Evolutionary conservation across 2,113 vertebrate genomes (phyloP), one percentile per base, ranked within the genome.

Genomic region (Meles meles): DNA sequence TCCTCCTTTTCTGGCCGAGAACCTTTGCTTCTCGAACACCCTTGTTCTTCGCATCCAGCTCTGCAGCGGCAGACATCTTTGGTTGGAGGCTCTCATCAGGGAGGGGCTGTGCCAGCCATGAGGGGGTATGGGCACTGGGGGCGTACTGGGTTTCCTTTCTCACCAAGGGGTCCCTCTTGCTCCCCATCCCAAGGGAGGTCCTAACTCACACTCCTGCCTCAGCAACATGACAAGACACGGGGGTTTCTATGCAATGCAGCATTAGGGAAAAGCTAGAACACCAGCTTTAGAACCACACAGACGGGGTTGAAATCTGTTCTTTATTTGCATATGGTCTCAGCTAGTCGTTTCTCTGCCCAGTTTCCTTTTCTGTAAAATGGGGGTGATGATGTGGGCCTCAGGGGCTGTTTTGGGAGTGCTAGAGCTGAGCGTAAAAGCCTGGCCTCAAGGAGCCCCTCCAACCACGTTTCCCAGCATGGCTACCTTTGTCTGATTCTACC

Each of bases 1-100:
- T 94, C 90, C 49, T 94, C 90, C 79, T 82, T 39, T 39, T 91
- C 63, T 96, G 82, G 83, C 83, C 88, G 52, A 81, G 69, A 93
- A 44, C 83, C 67, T 29, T 90, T 76, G 47, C n/a, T 63, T 59
- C 92, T 84, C 52, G 52, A 37, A 34, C n/a, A 31, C 25, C 42
- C 20, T 27, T 61, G 71, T 71, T 85, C 82, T 47, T 76, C 42
- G 55, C 57, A 57, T 63, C 72, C 63, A 37, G 0, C 44, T 55
- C 44, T 6, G 47, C 77, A 20, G 80, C 7, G 13, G 52, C 44
- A n/a, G 83, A 9, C 77, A 29, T 39, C 86, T 71, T 69, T 44
- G 34, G 44, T 44, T 31, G 14, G n/a, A 79, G 76, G 59, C 86
- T 71, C 67, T 88, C 18, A 31, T 7, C 15, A 18, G 47, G 42